These are phyloP conservation scores for Rhea pennata DNA, from an alignment of 2,113 vertebrate species.

Conservation along the genomic window DNA sequence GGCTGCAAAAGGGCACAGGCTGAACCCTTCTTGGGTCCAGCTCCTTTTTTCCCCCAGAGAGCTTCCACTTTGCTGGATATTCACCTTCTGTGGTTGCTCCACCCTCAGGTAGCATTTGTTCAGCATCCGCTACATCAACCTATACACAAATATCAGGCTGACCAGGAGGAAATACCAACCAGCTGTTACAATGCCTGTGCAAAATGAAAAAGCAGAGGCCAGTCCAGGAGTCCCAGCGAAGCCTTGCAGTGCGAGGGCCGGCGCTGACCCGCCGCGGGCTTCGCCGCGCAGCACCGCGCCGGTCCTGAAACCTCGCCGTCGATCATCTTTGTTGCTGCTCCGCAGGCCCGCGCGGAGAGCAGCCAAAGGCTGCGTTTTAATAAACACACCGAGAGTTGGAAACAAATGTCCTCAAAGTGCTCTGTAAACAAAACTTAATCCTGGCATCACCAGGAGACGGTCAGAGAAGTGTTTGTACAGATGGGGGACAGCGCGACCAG, in stretches of 20 bases:
- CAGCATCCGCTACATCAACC: neutral
- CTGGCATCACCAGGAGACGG: neutral
- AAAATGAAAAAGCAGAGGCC: neutral
- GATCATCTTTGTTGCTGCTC: neutral
- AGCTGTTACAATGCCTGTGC: neutral
- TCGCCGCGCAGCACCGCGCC: neutral
- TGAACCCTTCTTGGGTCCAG: neutral
- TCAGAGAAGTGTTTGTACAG: conserved; percentile 54
- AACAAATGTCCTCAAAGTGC: conserved; percentile 48
- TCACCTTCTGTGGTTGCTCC: conserved; percentile 4
- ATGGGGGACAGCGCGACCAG: neutral
- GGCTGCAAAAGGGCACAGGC: neutral
- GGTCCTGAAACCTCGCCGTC: neutral
- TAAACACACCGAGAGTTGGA: neutral
- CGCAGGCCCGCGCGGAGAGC: neutral
- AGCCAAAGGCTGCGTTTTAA: conserved; percentile 15
- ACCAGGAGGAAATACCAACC: neutral
- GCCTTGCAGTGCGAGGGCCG: neutral
- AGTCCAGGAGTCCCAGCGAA: neutral
- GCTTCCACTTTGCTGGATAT: neutral
- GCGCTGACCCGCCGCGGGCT: neutral
- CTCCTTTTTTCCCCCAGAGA: neutral
- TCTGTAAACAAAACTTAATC: conserved; percentile 30
- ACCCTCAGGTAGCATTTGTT: neutral
- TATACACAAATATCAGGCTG: neutral